Percentiles rank a stretch among this genome's conserved stretches.
Evolutionary conservation across 2,888 invertebrate genomes (phyloP).

Genomic region (Rutpela maculata): DNA sequence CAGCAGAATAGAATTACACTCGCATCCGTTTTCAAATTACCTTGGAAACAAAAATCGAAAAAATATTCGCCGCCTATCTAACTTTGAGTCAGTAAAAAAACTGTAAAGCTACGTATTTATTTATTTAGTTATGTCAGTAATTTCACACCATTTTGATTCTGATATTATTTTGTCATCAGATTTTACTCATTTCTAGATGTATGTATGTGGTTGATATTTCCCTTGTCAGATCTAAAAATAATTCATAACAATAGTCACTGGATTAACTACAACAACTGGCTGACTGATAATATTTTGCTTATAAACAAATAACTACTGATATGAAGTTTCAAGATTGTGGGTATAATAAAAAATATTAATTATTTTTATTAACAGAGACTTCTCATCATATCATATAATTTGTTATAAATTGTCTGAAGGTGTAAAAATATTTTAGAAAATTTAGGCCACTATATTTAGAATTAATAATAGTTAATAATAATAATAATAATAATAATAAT

Average conservation of each 20-base stretch:
- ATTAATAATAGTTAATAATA: no score
- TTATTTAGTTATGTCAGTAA: no score
- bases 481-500: no score
- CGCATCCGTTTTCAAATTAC: not conserved
- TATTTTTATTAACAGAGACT: no score
- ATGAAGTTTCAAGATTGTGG: not conserved
- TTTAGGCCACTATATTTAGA: no score
- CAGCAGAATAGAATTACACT: not conserved
- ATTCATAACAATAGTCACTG: not conserved
- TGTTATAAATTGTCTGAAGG: no score
- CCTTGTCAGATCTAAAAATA: conserved; percentile 7
- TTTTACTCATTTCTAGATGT: not conserved
- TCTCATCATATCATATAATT: no score
- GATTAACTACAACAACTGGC: not conserved
- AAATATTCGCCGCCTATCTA: not conserved
- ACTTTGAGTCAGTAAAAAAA: no score
- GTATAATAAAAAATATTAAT: not conserved
- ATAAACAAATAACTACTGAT: not conserved
- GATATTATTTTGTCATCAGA: no score
- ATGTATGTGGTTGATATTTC: not conserved
- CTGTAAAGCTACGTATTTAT: no score
- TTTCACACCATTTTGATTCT: no score
- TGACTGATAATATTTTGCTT: not conserved
- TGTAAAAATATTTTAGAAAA: no score
- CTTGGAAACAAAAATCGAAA: not conserved